Base-by-base conservation (phyloP, 1,140 invertebrate species). In the Cotesia vestalis region DNA sequence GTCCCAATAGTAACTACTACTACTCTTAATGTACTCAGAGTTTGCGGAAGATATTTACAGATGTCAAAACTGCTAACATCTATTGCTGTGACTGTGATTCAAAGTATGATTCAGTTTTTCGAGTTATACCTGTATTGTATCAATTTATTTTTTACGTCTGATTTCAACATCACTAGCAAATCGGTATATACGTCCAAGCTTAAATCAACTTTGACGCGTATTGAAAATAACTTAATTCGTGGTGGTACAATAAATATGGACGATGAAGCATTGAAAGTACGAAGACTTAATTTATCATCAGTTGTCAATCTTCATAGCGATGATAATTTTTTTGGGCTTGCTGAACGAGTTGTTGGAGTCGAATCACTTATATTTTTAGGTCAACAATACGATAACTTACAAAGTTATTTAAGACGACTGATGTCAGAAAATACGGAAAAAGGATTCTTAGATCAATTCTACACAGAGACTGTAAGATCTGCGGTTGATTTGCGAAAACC, bases 41-140 rank as follows among this genome's bases (percentile, higher is more conserved):
- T 98, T 67, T 97, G 97, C 84, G 98, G 98, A 76, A 92, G 94
- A 75, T 95, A 95, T 82, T 88, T 99, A 69, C 95, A 98, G 86
- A 98, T 99, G 91, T 96, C 96, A 84, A 90, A 92, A 79, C 89
- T 98, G 63, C 88, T 99, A 27, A 92, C 95, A 70, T 94, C 96
- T 20, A 97, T 99, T 70, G 94, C 97, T 0, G 92, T 94, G 78
- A 95, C 97, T 85, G 96, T 99, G 4, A 91, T 98, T 11, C 89
- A 91, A 75, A 92, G 93, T 73, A 96, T 99, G 90, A 94, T 94
- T 77, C 95, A 99, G 79, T 88, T 99, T 61, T 97, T 98, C 85
- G 97, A 99, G 78, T 96, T 96, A 81, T 99, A 98, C 85, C 91
- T 97, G 59, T 97, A 95, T 83, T 90, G 94, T 0, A 95, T 98